Conservation (phyloP, 2,797 vertebrate species). For the Acanthurus lineatus region DNA sequence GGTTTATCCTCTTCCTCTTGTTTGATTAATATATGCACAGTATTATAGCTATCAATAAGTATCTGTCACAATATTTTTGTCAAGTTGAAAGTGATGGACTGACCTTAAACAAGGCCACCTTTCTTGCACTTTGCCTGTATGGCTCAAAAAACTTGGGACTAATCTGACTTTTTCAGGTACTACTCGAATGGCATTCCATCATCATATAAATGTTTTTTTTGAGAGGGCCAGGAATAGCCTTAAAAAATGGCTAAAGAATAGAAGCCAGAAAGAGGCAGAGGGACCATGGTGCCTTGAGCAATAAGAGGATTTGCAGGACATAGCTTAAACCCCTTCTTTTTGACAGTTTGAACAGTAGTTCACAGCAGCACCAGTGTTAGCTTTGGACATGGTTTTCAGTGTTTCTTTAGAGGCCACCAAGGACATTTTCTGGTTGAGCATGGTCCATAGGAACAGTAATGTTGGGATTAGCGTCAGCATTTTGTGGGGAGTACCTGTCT, state of each 20-base stretch:
- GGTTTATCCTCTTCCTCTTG: no score
- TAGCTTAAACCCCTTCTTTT: slow-evolving; percentile 10
- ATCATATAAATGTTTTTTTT: not conserved
- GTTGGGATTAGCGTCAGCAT: slow-evolving; percentile 51
- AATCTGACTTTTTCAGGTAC: no score
- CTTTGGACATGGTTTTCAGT: slow-evolving; percentile 46
- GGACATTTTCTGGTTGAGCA: slow-evolving; percentile 37
- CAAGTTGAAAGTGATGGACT: no score
- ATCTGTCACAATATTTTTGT: no score
- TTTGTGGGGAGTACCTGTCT: slow-evolving; percentile 26
- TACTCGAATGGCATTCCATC: not conserved
- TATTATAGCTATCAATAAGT: no score
- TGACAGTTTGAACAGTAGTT: slow-evolving; percentile 4
- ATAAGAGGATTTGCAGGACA: slow-evolving; percentile 30
- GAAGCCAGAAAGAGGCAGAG: not conserved
- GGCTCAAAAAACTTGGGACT: no score
- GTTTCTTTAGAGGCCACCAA: slow-evolving; percentile 36
- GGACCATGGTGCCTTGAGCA: not conserved
- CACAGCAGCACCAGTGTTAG: slow-evolving; percentile 16
- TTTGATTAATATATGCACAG: no score
- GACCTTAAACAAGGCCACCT: no score
- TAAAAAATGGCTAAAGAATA: slow-evolving; percentile 9
- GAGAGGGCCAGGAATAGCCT: not conserved
- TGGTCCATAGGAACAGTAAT: slow-evolving; percentile 14
- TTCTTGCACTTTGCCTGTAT: no score